These are phyloP conservation scores for Ia io DNA, from an alignment of 2,113 vertebrate genomes.

Conservation along the genomic window DNA sequence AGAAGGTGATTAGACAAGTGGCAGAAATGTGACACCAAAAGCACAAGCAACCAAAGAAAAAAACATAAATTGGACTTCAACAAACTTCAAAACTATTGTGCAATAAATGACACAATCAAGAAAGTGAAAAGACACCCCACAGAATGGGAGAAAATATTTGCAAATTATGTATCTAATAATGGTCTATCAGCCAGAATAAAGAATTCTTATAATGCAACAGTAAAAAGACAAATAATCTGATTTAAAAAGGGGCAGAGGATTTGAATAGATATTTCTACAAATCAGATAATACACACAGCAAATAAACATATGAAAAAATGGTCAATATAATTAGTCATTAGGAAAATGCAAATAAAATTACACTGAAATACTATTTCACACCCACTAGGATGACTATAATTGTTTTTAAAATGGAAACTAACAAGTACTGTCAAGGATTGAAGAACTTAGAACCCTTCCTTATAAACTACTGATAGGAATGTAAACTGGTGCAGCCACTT, in stretches of 20 bases:
- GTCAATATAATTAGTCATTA: neutral
- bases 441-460: neutral
- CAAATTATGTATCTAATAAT: neutral
- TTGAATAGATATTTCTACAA: neutral
- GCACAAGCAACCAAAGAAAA: neutral
- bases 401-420: neutral
- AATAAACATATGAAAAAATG: neutral
- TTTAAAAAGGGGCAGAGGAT: neutral
- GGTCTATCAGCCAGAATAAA: neutral
- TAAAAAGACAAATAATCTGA: constrained; percentile 1
- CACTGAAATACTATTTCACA: neutral
- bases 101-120: neutral
- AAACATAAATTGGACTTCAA: neutral
- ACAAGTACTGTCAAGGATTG: neutral
- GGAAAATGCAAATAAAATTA: constrained; percentile 36
- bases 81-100: neutral
- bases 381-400: neutral
- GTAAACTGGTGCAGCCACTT: neutral
- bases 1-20: neutral
- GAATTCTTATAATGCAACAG: neutral
- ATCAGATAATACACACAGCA: neutral
- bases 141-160: neutral
- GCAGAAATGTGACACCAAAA: neutral
- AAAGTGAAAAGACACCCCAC: neutral
- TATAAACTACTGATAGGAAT: neutral